Percentiles rank a stretch among this genome's conserved stretches.
Evolutionary conservation across 2,888 invertebrate species (phyloP).

Genomic region (Bursaphelenchus okinawaensis): DNA sequence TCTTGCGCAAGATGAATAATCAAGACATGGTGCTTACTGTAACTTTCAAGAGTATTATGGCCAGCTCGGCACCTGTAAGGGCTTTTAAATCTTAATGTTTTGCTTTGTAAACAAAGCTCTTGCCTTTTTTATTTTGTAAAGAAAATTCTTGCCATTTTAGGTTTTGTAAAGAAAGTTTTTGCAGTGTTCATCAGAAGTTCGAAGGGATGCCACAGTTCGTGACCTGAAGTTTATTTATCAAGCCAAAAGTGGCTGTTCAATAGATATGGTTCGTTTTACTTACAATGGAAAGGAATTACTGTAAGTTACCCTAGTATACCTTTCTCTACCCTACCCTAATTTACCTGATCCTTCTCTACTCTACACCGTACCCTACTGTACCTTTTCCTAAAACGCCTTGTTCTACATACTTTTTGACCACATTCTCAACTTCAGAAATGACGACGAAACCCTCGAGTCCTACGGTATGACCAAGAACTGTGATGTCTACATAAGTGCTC

Average conservation of each 20-base stretch:
- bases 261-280: constrained; percentile 28
- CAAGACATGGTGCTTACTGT: constrained; percentile 3
- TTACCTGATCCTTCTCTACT: too few relatives aligned
- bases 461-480: constrained; percentile 19
- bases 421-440: constrained; percentile 10
- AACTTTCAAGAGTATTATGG: constrained; percentile 3
- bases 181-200: not conserved
- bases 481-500: constrained; percentile 8
- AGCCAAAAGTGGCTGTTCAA: not conserved
- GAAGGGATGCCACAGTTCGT: constrained; percentile 13
- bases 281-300: constrained; percentile 36
- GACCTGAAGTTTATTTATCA: constrained; percentile 17
- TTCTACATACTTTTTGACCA: too few relatives aligned
- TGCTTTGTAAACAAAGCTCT: not conserved
- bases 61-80: not conserved
- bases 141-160: not conserved
- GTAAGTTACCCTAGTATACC: constrained; percentile 3
- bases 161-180: not conserved
- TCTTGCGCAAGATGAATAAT: not conserved
- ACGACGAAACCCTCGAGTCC: constrained; percentile 13
- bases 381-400: too few relatives aligned
- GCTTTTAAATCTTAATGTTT: not conserved
- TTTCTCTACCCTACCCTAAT: too few relatives aligned
- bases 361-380: too few relatives aligned
- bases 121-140: not conserved